Conservation (phyloP, 1,140 invertebrate species). For the Drosophila lowei region DNA sequence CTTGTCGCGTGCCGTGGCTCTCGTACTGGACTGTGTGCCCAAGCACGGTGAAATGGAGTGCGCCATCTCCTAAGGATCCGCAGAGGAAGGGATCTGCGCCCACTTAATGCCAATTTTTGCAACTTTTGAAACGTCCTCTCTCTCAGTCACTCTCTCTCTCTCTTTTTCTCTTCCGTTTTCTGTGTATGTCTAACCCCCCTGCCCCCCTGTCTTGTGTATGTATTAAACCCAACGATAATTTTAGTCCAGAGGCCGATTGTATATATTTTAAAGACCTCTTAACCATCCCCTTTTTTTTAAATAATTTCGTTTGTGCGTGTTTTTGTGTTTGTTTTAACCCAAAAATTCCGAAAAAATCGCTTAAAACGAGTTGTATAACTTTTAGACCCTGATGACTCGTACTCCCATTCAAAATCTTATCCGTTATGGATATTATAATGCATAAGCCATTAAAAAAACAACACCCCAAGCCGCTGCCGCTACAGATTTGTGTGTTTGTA, state of each 20-base stretch:
- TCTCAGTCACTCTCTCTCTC: slow-evolving; percentile 35
- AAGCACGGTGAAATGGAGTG: slow-evolving; percentile 91
- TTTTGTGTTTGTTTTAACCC: too few relatives aligned
- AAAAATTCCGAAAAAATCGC: too few relatives aligned
- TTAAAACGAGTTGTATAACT: background rate
- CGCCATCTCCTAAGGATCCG: slow-evolving; percentile 86
- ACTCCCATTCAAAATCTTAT: too few relatives aligned
- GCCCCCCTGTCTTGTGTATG: slow-evolving; percentile 1
- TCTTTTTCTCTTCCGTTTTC: slow-evolving; percentile 10
- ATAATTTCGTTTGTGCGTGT: too few relatives aligned
- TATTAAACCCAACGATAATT: slow-evolving; percentile 49
- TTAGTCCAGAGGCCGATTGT: slow-evolving; percentile 22
- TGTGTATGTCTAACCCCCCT: background rate
- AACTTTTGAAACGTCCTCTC: slow-evolving; percentile 41
- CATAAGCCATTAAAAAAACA: background rate
- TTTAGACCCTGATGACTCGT: too few relatives aligned
- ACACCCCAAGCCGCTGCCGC: background rate
- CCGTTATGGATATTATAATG: too few relatives aligned
- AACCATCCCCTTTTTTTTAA: too few relatives aligned
- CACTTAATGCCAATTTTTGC: slow-evolving; percentile 64
- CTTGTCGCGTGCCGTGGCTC: slow-evolving; percentile 93
- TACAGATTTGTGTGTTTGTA: too few relatives aligned
- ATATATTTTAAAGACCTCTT: too few relatives aligned
- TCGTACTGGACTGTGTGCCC: slow-evolving; percentile 89
- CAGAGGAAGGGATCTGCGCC: background rate